Evolutionary conservation across 1,140 invertebrate species (phyloP), one percentile per base, ranked within the genome.

Genomic region (Argopecten irradians): DNA sequence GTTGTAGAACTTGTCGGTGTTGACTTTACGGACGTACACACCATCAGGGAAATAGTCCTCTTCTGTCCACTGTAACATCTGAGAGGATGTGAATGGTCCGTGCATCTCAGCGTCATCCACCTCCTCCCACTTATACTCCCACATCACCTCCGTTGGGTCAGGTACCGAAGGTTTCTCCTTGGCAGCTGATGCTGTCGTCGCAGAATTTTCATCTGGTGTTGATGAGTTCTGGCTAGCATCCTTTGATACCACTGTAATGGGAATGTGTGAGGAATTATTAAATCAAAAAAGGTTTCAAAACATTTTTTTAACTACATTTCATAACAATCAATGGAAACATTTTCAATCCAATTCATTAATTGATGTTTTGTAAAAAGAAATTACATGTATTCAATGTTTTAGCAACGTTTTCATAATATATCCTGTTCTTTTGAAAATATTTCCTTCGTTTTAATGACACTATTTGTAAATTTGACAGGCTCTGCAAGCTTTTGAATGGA

Each of bases 91-190:
- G 95, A 97, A 97, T 0, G 98, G 98, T 0, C 98, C 98, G 92
- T 98, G 97, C 19, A 98, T 95, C 94, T 97, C 96, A 28, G 97
- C 97, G 87, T 97, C 96, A 85, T 97, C 97, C 90, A 97, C 96
- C 93, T 98, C 97, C 39, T 97, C 97, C 97, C 98, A 98, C 96
- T 98, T 99, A 91, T 98, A 98, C 94, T 99, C 98, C 98, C 98
- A 99, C 93, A 96, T 97, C 0, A 98, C 96, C 92, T 96, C 96
- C 28, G 55, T 28, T 1, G 55, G 55, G 22, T 71, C 55, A 0
- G 55, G 22, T 28, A n/a, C 55, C 11, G 55, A 3, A 28, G 55
- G 14, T 28, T 71, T 71, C 55, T 28, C 55, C n/a, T n/a, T n/a
- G n/a, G n/a, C n/a, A n/a, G n/a, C 22, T 3, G 55, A n/a, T 5